phyloP scores from a whole-genome alignment of 2,113 vertebrate genomes.

The Capreolus pygargus region DNA sequence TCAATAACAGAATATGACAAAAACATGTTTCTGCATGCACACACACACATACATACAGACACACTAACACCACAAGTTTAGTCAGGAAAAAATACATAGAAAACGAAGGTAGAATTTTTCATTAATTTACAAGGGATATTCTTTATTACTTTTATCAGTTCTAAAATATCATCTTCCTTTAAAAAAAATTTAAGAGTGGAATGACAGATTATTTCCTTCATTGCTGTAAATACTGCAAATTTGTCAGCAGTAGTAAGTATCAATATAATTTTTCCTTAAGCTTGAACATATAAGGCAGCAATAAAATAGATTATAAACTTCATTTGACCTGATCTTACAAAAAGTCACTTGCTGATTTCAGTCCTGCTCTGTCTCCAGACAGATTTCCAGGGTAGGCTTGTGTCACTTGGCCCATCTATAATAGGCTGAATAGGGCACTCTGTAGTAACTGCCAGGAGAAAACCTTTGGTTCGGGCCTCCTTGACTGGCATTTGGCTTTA shows the following conservation, averaged over 20 bases:
- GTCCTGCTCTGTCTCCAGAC: background rate
- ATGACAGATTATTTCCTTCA: background rate
- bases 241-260: constrained; percentile 2
- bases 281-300: background rate
- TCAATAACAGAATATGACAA: background rate
- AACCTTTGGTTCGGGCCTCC: background rate
- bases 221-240: background rate
- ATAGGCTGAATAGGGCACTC: background rate
- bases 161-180: constrained; percentile 38
- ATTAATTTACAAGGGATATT: constrained; percentile 22
- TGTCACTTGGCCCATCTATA: constrained; percentile 41
- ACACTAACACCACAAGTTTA: background rate
- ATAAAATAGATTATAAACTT: constrained; percentile 36
- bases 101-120: background rate
- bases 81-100: background rate
- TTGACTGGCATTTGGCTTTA: background rate
- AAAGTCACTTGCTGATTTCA: constrained; percentile 19
- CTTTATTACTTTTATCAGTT: constrained; percentile 23
- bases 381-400: background rate
- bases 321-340: constrained; percentile 37
- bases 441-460: background rate
- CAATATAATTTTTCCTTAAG: constrained; percentile 24
- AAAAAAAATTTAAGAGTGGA: constrained; percentile 40
- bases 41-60: background rate
- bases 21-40: background rate